phyloP scores from a whole-genome alignment of 1,140 invertebrate genomes.

The Aphidius ervi region DNA sequence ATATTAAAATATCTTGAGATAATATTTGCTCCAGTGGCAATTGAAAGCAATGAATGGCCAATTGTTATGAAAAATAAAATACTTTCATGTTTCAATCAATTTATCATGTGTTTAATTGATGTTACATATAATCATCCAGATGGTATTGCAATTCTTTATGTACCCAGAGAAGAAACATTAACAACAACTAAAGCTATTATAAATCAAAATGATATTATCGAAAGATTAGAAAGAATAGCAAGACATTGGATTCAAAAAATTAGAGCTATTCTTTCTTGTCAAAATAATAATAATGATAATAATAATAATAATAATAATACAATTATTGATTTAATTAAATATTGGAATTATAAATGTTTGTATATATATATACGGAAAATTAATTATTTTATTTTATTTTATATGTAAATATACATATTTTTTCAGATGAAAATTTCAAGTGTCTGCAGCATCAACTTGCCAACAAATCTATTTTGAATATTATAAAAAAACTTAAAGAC shows the following conservation, averaged over 20 bases:
- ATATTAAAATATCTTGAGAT: conserved; percentile 61
- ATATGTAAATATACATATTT: conserved; percentile 8
- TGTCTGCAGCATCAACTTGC: conserved; percentile 72
- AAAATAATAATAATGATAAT: no score
- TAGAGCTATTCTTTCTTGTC: conserved; percentile 59
- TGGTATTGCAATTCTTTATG: conserved; percentile 69
- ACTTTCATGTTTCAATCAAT: conserved; percentile 65
- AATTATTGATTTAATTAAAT: conserved; percentile 75
- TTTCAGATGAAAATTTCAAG: conserved; percentile 73
- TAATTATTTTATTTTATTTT: conserved; percentile 9
- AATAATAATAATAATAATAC: conserved; percentile 43
- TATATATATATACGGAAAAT: conserved; percentile 15
- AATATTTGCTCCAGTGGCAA: conserved; percentile 64
- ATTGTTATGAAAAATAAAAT: conserved; percentile 39
- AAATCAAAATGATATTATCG: conserved; percentile 50
- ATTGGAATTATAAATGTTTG: conserved; percentile 79
- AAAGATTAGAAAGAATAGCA: conserved; percentile 73
- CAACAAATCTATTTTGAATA: conserved; percentile 65
- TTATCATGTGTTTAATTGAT: conserved; percentile 73
- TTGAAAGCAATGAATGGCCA: conserved; percentile 61
- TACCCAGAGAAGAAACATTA: conserved; percentile 65
- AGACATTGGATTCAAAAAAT: conserved; percentile 82
- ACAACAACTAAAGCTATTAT: neutral
- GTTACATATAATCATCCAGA: conserved; percentile 73
- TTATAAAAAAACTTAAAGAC: conserved; percentile 67